Evolutionary conservation across 2,113 vertebrate species (phyloP).

Genomic region (Sakesphorus luctuosus): DNA sequence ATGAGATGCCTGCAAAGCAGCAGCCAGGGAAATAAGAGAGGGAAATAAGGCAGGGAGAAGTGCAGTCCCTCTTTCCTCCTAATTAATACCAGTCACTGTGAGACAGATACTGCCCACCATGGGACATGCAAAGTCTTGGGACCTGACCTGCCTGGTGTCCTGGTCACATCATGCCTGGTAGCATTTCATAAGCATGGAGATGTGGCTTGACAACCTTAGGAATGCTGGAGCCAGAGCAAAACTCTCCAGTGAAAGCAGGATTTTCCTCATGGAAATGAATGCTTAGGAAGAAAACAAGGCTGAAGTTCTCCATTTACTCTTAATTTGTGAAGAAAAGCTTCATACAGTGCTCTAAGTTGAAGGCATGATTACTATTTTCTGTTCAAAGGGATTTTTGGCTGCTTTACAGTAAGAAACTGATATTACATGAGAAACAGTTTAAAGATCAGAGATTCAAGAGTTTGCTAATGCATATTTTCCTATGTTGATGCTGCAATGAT

Average conservation of each 20-base stretch:
- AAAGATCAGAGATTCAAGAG: slow-evolving; percentile 46
- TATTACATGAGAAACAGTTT: slow-evolving; percentile 53
- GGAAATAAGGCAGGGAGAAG: not conserved
- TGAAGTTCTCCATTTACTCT: slow-evolving; percentile 42
- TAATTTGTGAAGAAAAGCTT: slow-evolving; percentile 40
- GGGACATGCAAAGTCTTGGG: not conserved
- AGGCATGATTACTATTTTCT: slow-evolving; percentile 67
- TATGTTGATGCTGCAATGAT: slow-evolving; percentile 20
- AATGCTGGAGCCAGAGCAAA: not conserved
- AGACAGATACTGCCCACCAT: not conserved
- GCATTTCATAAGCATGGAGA: not conserved
- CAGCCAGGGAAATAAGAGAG: not conserved
- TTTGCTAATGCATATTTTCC: slow-evolving; percentile 59
- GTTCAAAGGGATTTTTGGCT: slow-evolving; percentile 61
- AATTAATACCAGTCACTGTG: not conserved
- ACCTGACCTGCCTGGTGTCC: not conserved
- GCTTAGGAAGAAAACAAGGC: slow-evolving; percentile 23
- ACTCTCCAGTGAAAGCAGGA: not conserved
- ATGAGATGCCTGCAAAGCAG: accelerated
- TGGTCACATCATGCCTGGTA: not conserved
- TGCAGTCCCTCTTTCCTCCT: not conserved
- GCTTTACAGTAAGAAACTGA: slow-evolving; percentile 56
- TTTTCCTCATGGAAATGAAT: not conserved
- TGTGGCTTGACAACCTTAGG: not conserved
- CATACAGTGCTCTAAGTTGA: slow-evolving; percentile 48